Evolutionary conservation across 1,140 invertebrate genomes (phyloP).

Genomic region (Hetaerina americana): DNA sequence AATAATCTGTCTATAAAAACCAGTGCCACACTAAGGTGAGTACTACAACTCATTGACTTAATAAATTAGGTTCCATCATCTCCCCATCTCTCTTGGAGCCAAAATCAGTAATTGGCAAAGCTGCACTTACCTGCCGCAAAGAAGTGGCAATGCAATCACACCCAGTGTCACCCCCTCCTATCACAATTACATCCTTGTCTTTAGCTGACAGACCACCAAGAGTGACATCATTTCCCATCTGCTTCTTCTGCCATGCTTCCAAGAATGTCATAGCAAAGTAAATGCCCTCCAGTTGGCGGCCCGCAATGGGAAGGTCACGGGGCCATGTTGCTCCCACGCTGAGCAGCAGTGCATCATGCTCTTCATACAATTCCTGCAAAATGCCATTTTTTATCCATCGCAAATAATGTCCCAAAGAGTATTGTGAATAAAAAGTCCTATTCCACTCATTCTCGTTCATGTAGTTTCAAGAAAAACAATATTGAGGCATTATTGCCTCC

Average conservation of each 20-base stretch:
- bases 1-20: no score
- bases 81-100: no score
- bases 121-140: conserved; percentile 57
- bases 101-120: not conserved
- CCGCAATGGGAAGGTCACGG: conserved; percentile 73
- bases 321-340: conserved; percentile 94
- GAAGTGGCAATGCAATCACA: conserved; percentile 99
- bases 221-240: conserved; percentile 54
- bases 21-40: no score
- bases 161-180: conserved; percentile 98
- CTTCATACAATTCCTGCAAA: conserved; percentile 42
- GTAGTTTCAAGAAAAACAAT: no score
- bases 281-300: conserved; percentile 77
- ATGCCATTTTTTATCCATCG: no score
- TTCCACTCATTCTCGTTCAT: not conserved
- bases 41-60: no score
- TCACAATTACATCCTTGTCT: conserved; percentile 90
- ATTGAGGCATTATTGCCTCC: no score
- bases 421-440: not conserved
- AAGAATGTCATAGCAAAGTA: conserved; percentile 97
- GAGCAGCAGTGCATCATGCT: conserved; percentile 79
- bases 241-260: conserved; percentile 93
- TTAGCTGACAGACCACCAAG: conserved; percentile 59
- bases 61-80: no score
- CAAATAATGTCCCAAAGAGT: conserved; percentile 4